Evolutionary conservation across 2,113 vertebrate species (phyloP).

Genomic region (Lanius collurio): DNA sequence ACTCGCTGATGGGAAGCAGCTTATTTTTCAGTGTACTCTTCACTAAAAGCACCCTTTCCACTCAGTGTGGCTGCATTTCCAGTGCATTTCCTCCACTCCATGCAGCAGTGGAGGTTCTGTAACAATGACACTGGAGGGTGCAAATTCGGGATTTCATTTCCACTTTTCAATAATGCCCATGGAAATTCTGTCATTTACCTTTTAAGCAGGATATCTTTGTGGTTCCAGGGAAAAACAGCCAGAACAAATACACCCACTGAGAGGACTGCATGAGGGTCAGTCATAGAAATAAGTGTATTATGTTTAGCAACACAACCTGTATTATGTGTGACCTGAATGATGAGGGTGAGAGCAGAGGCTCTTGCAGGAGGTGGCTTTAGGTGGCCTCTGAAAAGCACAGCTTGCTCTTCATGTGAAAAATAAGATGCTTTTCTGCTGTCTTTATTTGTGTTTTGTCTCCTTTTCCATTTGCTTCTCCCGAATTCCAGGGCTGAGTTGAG

Average conservation of each 20-base stretch:
- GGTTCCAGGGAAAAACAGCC: neutral
- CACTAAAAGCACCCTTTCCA: neutral
- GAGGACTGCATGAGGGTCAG: neutral
- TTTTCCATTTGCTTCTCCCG: neutral
- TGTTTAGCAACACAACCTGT: neutral
- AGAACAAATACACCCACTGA: neutral
- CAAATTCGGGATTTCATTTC: neutral
- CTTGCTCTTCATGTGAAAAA: neutral
- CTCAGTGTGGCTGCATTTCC: neutral
- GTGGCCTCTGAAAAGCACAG: neutral
- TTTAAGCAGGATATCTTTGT: neutral
- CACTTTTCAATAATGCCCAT: neutral
- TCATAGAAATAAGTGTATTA: neutral
- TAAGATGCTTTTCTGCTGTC: neutral
- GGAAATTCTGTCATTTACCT: neutral
- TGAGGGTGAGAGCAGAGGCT: neutral
- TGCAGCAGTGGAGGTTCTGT: neutral
- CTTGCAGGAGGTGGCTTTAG: neutral
- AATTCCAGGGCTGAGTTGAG: neutral
- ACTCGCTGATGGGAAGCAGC: constrained; percentile 45
- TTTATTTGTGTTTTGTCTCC: neutral
- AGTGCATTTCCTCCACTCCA: neutral
- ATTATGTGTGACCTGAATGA: neutral
- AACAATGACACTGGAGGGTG: neutral
- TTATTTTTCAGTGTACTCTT: constrained; percentile 9